Percentiles rank a stretch among this genome's conserved stretches.
These are phyloP conservation scores for Dryococelus australis DNA, from an alignment of 2,888 invertebrate species.

Conservation along the genomic window DNA sequence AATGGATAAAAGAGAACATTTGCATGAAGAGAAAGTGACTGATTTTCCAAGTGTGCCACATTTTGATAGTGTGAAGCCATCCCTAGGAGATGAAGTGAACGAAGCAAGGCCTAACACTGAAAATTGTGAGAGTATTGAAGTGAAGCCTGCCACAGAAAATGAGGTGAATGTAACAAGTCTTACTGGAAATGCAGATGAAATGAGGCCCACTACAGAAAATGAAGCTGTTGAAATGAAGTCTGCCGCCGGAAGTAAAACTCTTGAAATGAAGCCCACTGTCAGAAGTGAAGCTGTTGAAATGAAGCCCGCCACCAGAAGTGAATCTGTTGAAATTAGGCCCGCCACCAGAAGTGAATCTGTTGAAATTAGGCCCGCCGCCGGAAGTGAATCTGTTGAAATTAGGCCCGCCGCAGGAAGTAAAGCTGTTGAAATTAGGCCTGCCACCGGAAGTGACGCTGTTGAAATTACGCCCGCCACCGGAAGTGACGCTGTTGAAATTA, in stretches of 20 bases:
- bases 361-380: not conserved
- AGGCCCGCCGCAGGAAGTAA: not conserved
- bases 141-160: not conserved
- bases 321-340: not conserved
- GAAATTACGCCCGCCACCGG: not conserved
- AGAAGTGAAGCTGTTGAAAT: not conserved
- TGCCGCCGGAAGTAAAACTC: not conserved
- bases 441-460: not conserved
- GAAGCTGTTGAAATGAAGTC: not conserved
- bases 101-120: too few species aligned
- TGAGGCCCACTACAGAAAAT: slow-evolving; percentile 5
- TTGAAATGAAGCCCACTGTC: not conserved
- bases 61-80: not conserved
- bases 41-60: not conserved
- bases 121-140: not conserved
- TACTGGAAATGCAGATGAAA: not conserved
- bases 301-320: not conserved
- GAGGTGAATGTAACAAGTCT: not conserved
- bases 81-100: too few species aligned
- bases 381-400: not conserved
- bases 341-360: not conserved
- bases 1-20: not conserved
- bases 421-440: not conserved
- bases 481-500: not conserved
- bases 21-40: not conserved